phyloP scores from a whole-genome alignment of 2,888 invertebrate species.

The Cerceris rybyensis region DNA sequence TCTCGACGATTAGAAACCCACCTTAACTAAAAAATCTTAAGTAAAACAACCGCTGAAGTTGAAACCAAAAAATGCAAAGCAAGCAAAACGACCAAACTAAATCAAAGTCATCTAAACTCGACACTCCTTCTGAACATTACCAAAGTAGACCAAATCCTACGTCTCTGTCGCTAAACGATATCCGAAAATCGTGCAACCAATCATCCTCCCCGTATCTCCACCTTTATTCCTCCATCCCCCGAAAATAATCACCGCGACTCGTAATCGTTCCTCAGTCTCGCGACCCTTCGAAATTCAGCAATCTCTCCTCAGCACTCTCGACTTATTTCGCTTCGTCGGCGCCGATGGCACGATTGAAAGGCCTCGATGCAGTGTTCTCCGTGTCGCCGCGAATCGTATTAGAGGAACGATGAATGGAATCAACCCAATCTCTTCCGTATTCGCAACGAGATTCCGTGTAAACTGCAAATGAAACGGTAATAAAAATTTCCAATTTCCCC shows the following conservation, averaged over 20 bases:
- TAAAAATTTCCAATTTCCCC: conserved; percentile 71
- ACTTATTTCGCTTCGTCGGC: conserved; percentile 48
- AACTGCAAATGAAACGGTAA: conserved; percentile 71
- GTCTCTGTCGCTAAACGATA: no score
- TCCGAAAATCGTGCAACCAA: no score
- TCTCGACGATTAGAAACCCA: no score
- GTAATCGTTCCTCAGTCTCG: background rate
- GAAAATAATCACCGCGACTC: conserved; percentile 10
- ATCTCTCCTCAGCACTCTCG: conserved; percentile 39
- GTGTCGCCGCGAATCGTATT: conserved; percentile 57
- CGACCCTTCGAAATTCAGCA: conserved; percentile 4
- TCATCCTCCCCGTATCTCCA: no score
- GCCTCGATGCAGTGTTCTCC: conserved; percentile 25
- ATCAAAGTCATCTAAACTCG: no score
- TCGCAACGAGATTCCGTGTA: conserved; percentile 59
- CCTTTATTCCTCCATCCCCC: background rate
- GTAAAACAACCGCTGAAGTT: no score
- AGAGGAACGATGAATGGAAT: conserved; percentile 55
- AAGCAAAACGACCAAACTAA: no score
- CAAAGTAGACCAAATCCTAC: no score
- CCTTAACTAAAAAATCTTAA: no score
- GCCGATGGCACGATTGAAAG: conserved; percentile 13
- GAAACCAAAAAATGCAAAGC: no score
- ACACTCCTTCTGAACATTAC: no score
- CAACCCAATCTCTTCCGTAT: conserved; percentile 27